Conservation (phyloP, 2,113 vertebrate species). For the Syngnathus scovelli region DNA sequence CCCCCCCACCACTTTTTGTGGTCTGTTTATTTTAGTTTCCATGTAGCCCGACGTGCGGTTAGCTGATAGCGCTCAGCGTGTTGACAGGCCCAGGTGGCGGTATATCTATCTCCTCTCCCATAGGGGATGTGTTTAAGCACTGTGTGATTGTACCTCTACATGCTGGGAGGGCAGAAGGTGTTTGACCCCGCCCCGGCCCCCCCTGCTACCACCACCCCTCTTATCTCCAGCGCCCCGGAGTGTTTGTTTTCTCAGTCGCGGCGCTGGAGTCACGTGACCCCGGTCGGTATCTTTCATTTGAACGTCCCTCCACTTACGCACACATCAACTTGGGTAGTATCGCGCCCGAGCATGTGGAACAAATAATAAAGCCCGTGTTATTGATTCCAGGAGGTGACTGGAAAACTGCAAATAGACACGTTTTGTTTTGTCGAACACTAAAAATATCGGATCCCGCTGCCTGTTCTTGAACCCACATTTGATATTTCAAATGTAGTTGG, state of each 20-base stretch:
- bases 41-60: slow-evolving; percentile 42
- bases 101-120: slow-evolving; percentile 50
- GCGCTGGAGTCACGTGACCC: slow-evolving; percentile 48
- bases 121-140: slow-evolving; percentile 40
- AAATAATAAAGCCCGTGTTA: slow-evolving; percentile 41
- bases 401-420: neutral
- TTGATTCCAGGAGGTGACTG: slow-evolving; percentile 31
- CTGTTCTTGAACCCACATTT: neutral
- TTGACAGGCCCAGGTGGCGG: slow-evolving; percentile 60
- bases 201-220: slow-evolving; percentile 17
- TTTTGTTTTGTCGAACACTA: slow-evolving; percentile 22
- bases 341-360: slow-evolving; percentile 31
- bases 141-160: slow-evolving; percentile 11
- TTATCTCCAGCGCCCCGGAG: slow-evolving; percentile 52
- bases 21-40: slow-evolving; percentile 60
- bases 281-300: slow-evolving; percentile 39
- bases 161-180: slow-evolving; percentile 20
- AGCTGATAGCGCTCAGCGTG: slow-evolving; percentile 63
- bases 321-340: slow-evolving; percentile 9
- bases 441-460: neutral
- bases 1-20: slow-evolving; percentile 15
- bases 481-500: slow-evolving; percentile 26
- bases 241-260: slow-evolving; percentile 64
- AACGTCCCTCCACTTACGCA: slow-evolving; percentile 10
- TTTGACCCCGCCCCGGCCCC: slow-evolving; percentile 45